Evolutionary conservation across 1,140 invertebrate species (phyloP), one percentile per base, ranked within the genome.

Genomic region (Sarcophaga bullata): DNA sequence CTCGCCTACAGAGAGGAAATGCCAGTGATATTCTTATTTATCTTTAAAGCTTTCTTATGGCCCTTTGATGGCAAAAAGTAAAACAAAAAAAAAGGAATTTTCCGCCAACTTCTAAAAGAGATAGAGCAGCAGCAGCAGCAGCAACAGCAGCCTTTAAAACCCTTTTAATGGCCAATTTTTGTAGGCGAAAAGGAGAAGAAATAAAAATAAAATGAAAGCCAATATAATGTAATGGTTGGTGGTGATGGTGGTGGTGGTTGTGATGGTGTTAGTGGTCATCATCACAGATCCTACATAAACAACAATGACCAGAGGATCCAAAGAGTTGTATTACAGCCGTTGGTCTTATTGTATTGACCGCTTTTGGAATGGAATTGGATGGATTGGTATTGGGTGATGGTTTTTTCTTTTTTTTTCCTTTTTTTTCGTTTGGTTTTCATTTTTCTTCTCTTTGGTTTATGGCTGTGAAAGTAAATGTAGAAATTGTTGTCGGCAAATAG

Each of bases 131-230:
- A 37, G 25, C 4, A 37, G 4, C 25, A 37, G 25, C 25, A 37
- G 25, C 25, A 37, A 4, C 25, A 37, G 25, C 25, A 37, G 25
- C 25, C 25, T 37, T 37, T 37, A 37, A 68, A 68, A 68, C 17
- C 62, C 62, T 68, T 68, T 62, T 68, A 68, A 19, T 68, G 25
- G 25, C 25, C 25, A 37, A 37, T 37, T 37, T 17, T 68, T 19
- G 62, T 68, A 68, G 62, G 62, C 62, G 62, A 68, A 68, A 68
- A n/a, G 19, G 19, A 68, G 54, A 58, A 58, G n/a, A 58, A 58
- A n/a, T 58, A 58, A 58, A 68, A 68, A 68, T 8, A 8, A 68
- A 68, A 68, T 68, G 62, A 68, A 68, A 68, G 62, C 62, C 17
- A 68, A 68, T 17, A 68, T 68, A 68, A 68, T 68, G 62, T 68